phyloP scores from a whole-genome alignment of 2,797 vertebrate species.

The Cephalopachus bancanus region DNA sequence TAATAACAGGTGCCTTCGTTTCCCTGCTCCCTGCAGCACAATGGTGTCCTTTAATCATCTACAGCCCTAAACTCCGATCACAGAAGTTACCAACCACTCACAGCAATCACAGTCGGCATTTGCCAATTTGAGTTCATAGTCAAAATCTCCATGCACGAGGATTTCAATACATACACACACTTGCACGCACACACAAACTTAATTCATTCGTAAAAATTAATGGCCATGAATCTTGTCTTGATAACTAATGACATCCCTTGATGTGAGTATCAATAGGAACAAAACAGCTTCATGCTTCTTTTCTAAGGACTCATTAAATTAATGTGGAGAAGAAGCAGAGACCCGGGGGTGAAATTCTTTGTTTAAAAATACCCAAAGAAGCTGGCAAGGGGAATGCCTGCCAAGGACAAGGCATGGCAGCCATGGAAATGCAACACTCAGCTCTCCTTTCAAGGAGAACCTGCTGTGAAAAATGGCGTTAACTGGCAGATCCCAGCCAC shows the following conservation, averaged over 20 bases:
- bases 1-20: neutral
- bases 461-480: neutral
- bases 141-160: neutral
- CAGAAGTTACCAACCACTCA: neutral
- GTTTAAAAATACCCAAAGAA: neutral
- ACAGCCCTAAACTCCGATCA: neutral
- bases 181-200: neutral
- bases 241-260: conserved; percentile 50
- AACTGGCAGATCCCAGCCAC: neutral
- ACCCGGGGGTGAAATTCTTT: neutral
- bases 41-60: neutral
- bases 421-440: neutral
- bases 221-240: neutral
- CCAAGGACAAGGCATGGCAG: neutral
- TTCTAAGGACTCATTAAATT: conserved; percentile 51
- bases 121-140: neutral
- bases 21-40: neutral
- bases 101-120: neutral
- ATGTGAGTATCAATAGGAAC: conserved; percentile 3
- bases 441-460: neutral
- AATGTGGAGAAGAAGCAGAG: conserved; percentile 14
- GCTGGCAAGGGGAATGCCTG: neutral
- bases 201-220: conserved; percentile 52
- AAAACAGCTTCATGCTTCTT: neutral
- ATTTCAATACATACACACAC: neutral